These are phyloP conservation scores for Actenoides hombroni DNA, from an alignment of 2,113 vertebrate genomes.

Conservation along the genomic window DNA sequence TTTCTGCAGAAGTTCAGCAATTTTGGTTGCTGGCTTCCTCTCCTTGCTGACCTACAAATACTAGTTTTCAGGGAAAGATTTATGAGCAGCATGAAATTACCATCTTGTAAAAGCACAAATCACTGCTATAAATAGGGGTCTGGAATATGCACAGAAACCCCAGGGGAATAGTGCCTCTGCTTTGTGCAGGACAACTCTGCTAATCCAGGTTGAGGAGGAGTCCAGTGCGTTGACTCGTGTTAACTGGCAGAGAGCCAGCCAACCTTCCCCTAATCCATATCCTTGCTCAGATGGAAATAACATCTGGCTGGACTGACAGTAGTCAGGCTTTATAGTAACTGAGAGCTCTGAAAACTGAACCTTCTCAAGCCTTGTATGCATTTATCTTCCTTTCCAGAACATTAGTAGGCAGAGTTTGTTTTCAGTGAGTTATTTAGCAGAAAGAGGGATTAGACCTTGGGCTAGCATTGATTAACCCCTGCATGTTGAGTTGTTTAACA, in stretches of 20 bases:
- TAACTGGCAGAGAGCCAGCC: neutral
- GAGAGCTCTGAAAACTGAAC: neutral
- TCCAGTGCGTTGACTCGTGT: neutral
- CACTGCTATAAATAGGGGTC: slow-evolving; percentile 45
- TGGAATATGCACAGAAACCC: neutral
- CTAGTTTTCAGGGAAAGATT: slow-evolving; percentile 4
- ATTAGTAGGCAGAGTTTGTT: slow-evolving; percentile 34
- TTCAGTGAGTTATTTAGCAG: slow-evolving; percentile 39
- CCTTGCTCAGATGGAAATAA: slow-evolving; percentile 23
- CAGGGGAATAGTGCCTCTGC: neutral
- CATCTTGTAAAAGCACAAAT: neutral
- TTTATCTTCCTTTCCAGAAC: slow-evolving; percentile 34
- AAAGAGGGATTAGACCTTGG: slow-evolving; percentile 21
- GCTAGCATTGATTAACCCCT: slow-evolving; percentile 66
- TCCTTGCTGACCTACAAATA: slow-evolving; percentile 19
- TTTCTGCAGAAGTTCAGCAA: neutral
- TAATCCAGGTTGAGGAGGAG: neutral
- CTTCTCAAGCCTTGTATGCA: slow-evolving; percentile 5
- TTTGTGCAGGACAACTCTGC: neutral
- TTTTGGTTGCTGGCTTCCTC: slow-evolving; percentile 44
- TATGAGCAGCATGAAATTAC: slow-evolving; percentile 25
- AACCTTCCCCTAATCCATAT: neutral
- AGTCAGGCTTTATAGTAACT: neutral
- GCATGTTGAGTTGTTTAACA: slow-evolving; percentile 63
- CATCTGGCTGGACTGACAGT: neutral